A percentile compares a stretch with the other conserved stretches of the same genome.
Evolutionary conservation across 2,888 invertebrate species (phyloP).

Genomic region (Drosophila longiperda): DNA sequence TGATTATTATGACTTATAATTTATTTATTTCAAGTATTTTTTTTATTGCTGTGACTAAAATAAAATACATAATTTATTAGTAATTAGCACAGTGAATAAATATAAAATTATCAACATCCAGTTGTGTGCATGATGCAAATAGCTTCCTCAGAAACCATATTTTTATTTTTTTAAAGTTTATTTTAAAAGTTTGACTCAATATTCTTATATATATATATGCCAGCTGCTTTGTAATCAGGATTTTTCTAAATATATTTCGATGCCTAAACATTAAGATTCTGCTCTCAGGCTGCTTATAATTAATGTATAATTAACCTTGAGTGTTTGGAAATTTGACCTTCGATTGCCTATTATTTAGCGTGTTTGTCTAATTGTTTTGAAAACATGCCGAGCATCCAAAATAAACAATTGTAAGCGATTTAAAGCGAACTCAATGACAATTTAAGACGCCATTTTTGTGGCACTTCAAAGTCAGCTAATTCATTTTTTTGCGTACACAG

Average conservation of each 20-base stretch:
- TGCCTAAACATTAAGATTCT: not conserved
- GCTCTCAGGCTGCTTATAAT: not conserved
- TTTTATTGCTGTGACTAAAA: not conserved
- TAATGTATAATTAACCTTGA: slow-evolving; percentile 11
- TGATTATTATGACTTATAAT: not conserved
- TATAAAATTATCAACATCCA: not conserved
- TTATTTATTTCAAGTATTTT: not conserved
- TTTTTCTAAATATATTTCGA: not conserved
- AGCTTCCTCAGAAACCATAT: not conserved
- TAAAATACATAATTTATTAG: no score
- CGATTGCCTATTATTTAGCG: slow-evolving; percentile 24
- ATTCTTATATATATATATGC: not conserved
- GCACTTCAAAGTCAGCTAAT: slow-evolving; percentile 40
- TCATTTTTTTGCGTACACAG: slow-evolving; percentile 33
- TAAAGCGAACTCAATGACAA: slow-evolving; percentile 46
- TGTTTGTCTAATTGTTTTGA: slow-evolving; percentile 40
- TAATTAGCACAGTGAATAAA: no score
- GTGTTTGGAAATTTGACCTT: slow-evolving; percentile 27
- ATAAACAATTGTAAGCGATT: slow-evolving; percentile 30
- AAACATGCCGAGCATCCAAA: slow-evolving; percentile 6
- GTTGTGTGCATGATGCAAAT: not conserved
- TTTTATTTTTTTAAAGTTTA: rapidly evolving
- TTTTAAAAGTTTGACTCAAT: not conserved
- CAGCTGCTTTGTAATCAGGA: not conserved
- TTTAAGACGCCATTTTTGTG: slow-evolving; percentile 41